Conservation (phyloP, 2,888 invertebrate genomes). For the Mayetiola destructor region DNA sequence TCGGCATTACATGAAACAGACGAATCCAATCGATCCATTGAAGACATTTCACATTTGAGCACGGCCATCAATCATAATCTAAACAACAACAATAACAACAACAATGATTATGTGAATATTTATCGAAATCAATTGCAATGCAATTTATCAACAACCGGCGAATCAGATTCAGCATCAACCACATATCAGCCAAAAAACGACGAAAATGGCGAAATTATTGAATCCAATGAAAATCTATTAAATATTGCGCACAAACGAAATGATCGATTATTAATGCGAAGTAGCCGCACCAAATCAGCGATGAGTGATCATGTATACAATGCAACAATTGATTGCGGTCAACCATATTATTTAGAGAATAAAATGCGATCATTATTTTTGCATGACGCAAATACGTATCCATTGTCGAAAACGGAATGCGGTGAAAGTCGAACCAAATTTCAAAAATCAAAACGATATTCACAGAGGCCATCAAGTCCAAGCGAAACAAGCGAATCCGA, state of each 20-base stretch:
- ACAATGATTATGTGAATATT: constrained; percentile 4
- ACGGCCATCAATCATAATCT: constrained; percentile 3
- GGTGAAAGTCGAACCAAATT: background rate
- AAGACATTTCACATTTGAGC: background rate
- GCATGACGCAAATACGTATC: constrained; percentile 3
- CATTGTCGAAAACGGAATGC: background rate
- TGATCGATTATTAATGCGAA: constrained; percentile 3
- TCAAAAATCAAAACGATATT: constrained; percentile 20
- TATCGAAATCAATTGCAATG: constrained; percentile 8
- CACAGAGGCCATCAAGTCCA: constrained; percentile 31
- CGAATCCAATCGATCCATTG: constrained; percentile 20
- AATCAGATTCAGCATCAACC: background rate
- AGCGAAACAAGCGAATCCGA: constrained; percentile 36
- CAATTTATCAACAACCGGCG: background rate
- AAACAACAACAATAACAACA: constrained; percentile 15
- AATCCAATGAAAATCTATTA: constrained; percentile 7
- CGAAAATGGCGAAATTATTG: background rate
- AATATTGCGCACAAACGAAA: constrained; percentile 9
- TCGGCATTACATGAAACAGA: constrained; percentile 7
- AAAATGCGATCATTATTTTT: background rate
- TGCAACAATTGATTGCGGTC: background rate
- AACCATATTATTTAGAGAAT: constrained; percentile 7
- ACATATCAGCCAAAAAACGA: background rate
- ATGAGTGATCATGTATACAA: background rate
- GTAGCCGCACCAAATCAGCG: background rate